A percentile compares a stretch with the other conserved stretches of the same genome.
These are phyloP conservation scores for Venturia canescens DNA, from an alignment of 1,140 invertebrate genomes.

Conservation along the genomic window DNA sequence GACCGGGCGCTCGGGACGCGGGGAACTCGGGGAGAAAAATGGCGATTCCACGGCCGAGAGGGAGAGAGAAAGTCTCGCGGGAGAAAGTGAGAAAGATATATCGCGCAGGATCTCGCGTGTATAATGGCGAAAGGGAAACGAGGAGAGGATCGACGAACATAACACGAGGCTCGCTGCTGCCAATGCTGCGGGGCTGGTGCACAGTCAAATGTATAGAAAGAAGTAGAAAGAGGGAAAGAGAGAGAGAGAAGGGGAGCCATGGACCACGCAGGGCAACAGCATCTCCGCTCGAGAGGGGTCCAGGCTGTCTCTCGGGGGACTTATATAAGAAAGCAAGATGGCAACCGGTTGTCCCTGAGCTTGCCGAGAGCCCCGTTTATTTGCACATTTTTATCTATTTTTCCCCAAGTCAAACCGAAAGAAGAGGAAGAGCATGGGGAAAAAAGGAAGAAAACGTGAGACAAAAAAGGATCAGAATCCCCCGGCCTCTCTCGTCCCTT, in stretches of 20 bases:
- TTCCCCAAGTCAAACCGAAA: conserved; percentile 64
- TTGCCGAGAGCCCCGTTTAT: conserved; percentile 71
- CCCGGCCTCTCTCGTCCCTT: background rate
- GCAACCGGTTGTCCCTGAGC: conserved; percentile 76
- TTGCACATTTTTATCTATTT: conserved; percentile 77
- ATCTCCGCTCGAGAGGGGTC: conserved; percentile 38
- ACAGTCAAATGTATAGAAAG: conserved; percentile 11
- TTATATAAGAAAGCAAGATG: conserved; percentile 77
- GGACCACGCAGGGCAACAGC: conserved; percentile 44
- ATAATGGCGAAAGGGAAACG: conserved; percentile 26
- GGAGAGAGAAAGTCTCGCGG: background rate
- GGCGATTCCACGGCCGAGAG: conserved; percentile 9
- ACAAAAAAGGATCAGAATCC: conserved; percentile 26
- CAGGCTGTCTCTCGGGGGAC: conserved; percentile 62
- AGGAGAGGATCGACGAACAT: conserved; percentile 10
- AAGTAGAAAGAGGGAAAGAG: conserved; percentile 10
- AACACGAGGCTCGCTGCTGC: conserved; percentile 2
- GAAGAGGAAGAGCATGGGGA: conserved; percentile 42
- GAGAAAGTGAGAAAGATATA: conserved; percentile 36
- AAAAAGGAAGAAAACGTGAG: conserved; percentile 37
- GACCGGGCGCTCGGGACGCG: background rate
- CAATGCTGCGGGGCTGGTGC: conserved; percentile 20
- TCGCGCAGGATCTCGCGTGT: conserved; percentile 10
- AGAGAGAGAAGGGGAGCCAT: conserved; percentile 49
- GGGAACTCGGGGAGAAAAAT: conserved; percentile 32